Evolutionary conservation across 2,113 vertebrate genomes (phyloP).

Genomic region (Trematomus loennbergii): DNA sequence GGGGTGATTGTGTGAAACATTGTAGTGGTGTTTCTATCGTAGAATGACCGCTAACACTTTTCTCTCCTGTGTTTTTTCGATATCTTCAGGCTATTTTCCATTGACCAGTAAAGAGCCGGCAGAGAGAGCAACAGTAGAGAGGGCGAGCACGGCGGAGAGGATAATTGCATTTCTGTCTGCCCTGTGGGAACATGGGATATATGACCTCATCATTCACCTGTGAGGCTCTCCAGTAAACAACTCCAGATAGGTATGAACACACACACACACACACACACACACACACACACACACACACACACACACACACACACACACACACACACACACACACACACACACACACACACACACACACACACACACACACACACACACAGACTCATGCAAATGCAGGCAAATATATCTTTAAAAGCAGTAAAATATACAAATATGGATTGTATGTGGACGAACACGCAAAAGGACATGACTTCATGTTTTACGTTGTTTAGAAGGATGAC

Average conservation of each 20-base stretch:
- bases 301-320: not conserved
- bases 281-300: not conserved
- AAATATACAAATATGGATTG: constrained; percentile 23
- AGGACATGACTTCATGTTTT: not conserved
- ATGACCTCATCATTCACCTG: constrained; percentile 79
- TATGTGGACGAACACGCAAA: not conserved
- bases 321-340: not conserved
- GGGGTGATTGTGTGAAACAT: constrained; percentile 4
- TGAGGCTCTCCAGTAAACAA: constrained; percentile 72
- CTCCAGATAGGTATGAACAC: constrained; percentile 61
- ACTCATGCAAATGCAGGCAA: constrained; percentile 19
- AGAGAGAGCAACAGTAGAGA: constrained; percentile 49
- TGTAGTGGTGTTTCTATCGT: constrained; percentile 31
- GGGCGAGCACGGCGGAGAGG: constrained; percentile 52
- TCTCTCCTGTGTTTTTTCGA: constrained; percentile 45
- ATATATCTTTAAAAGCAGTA: not conserved
- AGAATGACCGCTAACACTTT: constrained; percentile 40
- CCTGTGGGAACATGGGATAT: constrained; percentile 81
- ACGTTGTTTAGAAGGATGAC: constrained; percentile 70
- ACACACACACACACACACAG: not conserved
- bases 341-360: not conserved
- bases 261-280: not conserved
- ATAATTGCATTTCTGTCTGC: constrained; percentile 74
- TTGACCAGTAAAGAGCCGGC: constrained; percentile 48
- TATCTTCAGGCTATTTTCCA: constrained; percentile 57